Evolutionary conservation across 2,113 vertebrate genomes (phyloP).

Genomic region (Jaculus jaculus): DNA sequence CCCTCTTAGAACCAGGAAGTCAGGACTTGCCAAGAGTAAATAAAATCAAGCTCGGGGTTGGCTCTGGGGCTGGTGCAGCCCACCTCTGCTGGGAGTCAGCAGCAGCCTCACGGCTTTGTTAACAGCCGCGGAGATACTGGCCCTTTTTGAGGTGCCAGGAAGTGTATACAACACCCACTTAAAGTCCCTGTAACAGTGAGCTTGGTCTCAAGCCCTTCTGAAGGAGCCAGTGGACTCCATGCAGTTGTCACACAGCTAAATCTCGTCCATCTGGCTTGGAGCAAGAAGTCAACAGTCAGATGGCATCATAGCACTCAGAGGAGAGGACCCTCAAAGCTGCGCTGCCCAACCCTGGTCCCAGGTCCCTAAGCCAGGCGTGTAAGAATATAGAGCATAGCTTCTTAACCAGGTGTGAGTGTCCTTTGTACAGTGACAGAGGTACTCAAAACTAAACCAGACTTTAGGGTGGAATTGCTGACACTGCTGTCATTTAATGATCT

Average conservation of each 20-base stretch:
- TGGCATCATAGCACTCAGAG: background rate
- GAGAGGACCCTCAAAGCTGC: background rate
- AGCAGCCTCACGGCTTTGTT: background rate
- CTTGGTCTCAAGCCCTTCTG: background rate
- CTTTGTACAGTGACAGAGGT: background rate
- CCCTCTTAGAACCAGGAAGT: constrained; percentile 68
- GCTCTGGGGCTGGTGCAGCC: constrained; percentile 7
- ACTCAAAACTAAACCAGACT: background rate
- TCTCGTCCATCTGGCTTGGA: background rate
- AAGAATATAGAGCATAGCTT: background rate
- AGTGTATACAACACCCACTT: background rate
- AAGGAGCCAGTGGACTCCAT: background rate
- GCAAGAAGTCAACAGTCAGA: background rate
- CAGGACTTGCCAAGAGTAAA: constrained; percentile 71
- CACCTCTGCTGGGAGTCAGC: background rate
- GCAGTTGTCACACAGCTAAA: background rate
- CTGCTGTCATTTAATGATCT: background rate
- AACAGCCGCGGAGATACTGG: background rate
- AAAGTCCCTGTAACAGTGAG: background rate
- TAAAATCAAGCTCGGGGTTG: constrained; percentile 50
- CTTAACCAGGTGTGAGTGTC: background rate
- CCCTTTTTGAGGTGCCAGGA: background rate
- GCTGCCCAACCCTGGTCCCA: accelerated
- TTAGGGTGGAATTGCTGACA: background rate
- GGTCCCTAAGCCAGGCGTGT: background rate